Base-by-base conservation (phyloP, 1,140 invertebrate genomes). In the Saxidomus purpurata region DNA sequence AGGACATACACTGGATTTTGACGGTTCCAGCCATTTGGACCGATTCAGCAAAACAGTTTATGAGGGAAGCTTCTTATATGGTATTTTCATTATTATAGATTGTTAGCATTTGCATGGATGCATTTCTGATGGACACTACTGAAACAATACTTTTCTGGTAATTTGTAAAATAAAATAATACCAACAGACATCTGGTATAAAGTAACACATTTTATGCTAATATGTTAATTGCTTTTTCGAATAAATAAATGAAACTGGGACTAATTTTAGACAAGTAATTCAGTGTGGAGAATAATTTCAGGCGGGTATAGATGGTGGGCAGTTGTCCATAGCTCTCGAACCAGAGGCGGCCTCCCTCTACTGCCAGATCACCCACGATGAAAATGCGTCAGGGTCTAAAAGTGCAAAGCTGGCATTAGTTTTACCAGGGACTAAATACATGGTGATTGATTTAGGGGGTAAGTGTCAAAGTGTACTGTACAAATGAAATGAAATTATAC, bases 381-480 rank as follows among this genome's bases (percentile, higher is more conserved):
- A 61, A 25, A 71, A 71, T 31, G 69, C 69, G 19, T 25, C 52
- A 0, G 76, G 59, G 25, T 80, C 77, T 4, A 52, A 34, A n/a
- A 34, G 52, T 6, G 79, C 63, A 13, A 89, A 82, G 28, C 71
- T 89, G 55, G 34, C 36, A 34, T 63, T 87, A n/a, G 71, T 38
- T 22, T 76, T n/a, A 22, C 36, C 85, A n/a, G 85, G 79, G 8
- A 94, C 94, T 22, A 95, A 94, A 88, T 95, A 95, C 76, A 55
- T 95, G 0, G 94, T 94, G 0, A 91, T 95, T 25, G 94, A 95
- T 89, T 93, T 93, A 69, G 94, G 94, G 88, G 94, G 94, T 95
- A 67, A 11, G 74, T 47, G 3, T 17, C n/a, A n/a, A n/a, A n/a
- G n/a, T n/a, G n/a, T n/a, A n/a, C n/a, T n/a, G n/a, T n/a, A n/a